Base-by-base conservation (phyloP, 2,113 vertebrate genomes). In the Promerops cafer region DNA sequence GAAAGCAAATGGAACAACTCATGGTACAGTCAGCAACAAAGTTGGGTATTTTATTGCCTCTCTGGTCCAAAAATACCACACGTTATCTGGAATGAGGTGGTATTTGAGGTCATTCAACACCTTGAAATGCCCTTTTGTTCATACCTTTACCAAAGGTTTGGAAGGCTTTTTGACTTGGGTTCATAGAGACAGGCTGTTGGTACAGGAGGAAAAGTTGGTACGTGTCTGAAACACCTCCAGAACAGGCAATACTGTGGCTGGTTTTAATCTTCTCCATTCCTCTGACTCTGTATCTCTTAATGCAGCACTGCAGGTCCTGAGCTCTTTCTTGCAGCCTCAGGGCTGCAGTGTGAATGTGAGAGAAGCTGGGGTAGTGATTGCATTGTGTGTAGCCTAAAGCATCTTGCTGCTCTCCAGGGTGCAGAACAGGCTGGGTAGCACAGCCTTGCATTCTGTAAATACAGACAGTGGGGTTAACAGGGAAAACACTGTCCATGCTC, bases 261-360 rank as follows among this genome's bases (percentile, higher is more conserved):
- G 50, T 65, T 96, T 81, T 90, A 78, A 71, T 83, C 64, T 83
- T 69, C 68, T 80, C 57, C 54, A 42, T 74, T 80, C 72, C 74
- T 92, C 79, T 92, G 83, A 45, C 68, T 83, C 45, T 83, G 74
- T 59, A 50, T 90, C 83, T 66, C 50, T 50, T 77, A 70, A 81
- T 86, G 79, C 92, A 94, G 83, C 69, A 4, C 40, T 90, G 86
- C 50, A 31, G 45, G 59, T 69, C 81, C 75, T 63, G 79, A 86
- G 54, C 71, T 70, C 27, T 13, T 49, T 30, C 54, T 77, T 72
- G 63, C 71, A 88, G 71, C 27, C 70, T 77, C 59, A 65, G 79
- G 87, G 79, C 88, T 92, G 86, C 68, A 77, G 64, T 19, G 24
- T 30, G 77, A 80, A 74, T 9, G 1, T 76, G 21, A 64, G 74